Evolutionary conservation across 2,113 vertebrate species (phyloP).

Genomic region (Syrrhaptes paradoxus): DNA sequence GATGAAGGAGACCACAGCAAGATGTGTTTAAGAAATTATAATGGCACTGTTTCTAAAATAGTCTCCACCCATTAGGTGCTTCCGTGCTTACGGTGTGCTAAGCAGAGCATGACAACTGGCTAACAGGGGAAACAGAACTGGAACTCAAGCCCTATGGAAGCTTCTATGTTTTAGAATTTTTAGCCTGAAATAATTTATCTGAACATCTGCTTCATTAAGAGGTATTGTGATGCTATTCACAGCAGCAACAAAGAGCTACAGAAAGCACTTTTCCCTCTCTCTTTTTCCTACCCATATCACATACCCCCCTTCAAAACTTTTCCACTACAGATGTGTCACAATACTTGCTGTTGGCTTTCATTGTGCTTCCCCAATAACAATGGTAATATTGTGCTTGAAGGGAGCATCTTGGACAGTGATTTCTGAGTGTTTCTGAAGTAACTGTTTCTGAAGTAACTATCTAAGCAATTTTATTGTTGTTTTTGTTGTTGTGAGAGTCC

Average conservation of each 20-base stretch:
- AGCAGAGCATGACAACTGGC: not conserved
- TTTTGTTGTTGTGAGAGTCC: not conserved
- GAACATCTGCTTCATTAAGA: constrained; percentile 66
- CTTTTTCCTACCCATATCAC: not conserved
- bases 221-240: constrained; percentile 35
- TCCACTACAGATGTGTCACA: not conserved
- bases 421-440: not conserved
- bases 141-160: not conserved
- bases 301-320: not conserved
- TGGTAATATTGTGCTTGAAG: not conserved
- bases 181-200: constrained; percentile 28
- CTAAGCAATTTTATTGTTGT: not conserved
- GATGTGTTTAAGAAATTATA: not conserved
- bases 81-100: not conserved
- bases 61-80: not conserved
- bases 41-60: not conserved
- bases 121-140: not conserved
- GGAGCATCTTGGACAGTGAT: not conserved
- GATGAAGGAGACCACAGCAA: not conserved
- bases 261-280: not conserved
- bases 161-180: not conserved
- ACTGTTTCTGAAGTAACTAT: not conserved
- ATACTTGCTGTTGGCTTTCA: not conserved
- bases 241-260: constrained; percentile 35
- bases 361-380: not conserved